Conservation (phyloP, 2,888 invertebrate species). For the Blera fallax region DNA sequence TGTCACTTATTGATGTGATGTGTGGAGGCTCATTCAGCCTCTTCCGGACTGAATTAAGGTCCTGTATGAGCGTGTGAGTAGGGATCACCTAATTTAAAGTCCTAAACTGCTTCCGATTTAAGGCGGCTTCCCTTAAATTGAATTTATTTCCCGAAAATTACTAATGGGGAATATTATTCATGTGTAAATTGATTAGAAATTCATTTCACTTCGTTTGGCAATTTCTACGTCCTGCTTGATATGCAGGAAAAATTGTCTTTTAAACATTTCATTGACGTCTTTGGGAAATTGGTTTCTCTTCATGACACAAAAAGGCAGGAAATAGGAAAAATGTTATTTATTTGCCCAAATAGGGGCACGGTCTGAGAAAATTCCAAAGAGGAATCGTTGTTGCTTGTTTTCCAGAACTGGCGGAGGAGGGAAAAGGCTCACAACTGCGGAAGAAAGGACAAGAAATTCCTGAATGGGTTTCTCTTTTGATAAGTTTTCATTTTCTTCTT, state of each 20-base stretch:
- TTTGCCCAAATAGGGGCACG: slow-evolving; percentile 36
- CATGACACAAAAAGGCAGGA: slow-evolving; percentile 42
- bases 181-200: slow-evolving; percentile 69
- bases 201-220: slow-evolving; percentile 62
- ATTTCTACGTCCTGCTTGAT: slow-evolving; percentile 26
- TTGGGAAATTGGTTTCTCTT: slow-evolving; percentile 41
- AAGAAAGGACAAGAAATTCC: slow-evolving; percentile 33
- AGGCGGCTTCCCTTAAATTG: slow-evolving; percentile 11
- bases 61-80: neutral
- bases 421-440: neutral
- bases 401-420: neutral
- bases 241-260: slow-evolving; percentile 58
- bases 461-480: slow-evolving; percentile 21
- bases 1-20: slow-evolving; percentile 56
- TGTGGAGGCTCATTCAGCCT: slow-evolving; percentile 13
- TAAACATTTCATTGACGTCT: slow-evolving; percentile 60
- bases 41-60: slow-evolving; percentile 17
- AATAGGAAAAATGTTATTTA: slow-evolving; percentile 52
- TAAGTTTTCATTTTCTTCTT: slow-evolving; percentile 3
- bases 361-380: neutral
- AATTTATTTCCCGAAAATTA: slow-evolving; percentile 33
- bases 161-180: slow-evolving; percentile 61
- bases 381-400: neutral
- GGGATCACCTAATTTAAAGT: neutral
- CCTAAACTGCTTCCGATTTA: slow-evolving; percentile 9